These are phyloP conservation scores for Polypedilum pembai DNA, from an alignment of 1,140 invertebrate species.

Conservation along the genomic window DNA sequence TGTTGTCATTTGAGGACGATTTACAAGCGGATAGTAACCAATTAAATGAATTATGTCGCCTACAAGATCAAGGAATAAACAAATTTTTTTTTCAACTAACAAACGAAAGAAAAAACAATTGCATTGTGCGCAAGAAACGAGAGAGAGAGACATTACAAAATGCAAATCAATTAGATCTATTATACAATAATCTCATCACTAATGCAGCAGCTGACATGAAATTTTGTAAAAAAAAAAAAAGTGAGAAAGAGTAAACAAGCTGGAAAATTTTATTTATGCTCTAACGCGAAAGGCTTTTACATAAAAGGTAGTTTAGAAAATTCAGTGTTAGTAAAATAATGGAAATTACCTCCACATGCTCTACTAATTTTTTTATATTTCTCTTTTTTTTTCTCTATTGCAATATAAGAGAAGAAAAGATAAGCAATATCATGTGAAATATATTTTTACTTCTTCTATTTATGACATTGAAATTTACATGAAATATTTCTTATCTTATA, in stretches of 20 bases:
- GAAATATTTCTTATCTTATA: no score
- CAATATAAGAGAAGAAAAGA: no score
- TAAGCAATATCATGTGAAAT: no score
- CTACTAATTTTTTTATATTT: slow-evolving; percentile 19
- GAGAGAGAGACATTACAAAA: background rate
- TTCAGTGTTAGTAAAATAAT: slow-evolving; percentile 24
- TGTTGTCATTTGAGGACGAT: slow-evolving; percentile 30
- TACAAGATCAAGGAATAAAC: slow-evolving; percentile 33
- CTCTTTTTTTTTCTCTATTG: background rate
- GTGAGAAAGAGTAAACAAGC: background rate
- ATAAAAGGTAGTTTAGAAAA: slow-evolving; percentile 8
- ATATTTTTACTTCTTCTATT: no score
- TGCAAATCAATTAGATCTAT: slow-evolving; percentile 24
- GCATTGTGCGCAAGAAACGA: slow-evolving; percentile 30
- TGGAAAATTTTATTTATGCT: slow-evolving; percentile 17
- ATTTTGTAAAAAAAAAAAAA: background rate
- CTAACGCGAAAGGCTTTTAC: slow-evolving; percentile 8
- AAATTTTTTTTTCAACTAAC: background rate
- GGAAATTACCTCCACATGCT: background rate
- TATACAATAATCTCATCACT: slow-evolving; percentile 1
- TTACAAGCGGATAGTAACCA: slow-evolving; percentile 46
- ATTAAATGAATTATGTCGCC: slow-evolving; percentile 53
- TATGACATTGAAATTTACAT: no score
- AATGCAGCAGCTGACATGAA: background rate
- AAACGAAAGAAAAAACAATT: background rate